These are phyloP conservation scores for Callospermophilus lateralis DNA, from an alignment of 2,113 vertebrate genomes.

Conservation along the genomic window DNA sequence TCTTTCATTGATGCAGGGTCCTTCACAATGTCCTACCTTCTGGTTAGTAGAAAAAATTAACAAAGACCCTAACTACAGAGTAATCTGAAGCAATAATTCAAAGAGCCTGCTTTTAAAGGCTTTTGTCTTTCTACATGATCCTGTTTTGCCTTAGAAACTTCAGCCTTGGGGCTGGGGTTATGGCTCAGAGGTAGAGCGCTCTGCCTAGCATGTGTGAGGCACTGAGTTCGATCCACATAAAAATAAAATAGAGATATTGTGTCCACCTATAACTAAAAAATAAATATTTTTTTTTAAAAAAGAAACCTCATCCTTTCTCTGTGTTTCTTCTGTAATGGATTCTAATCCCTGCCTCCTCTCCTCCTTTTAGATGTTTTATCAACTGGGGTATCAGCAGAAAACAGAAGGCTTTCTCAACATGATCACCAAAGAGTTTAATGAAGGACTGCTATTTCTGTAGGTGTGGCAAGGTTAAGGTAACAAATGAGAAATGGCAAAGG, in stretches of 20 bases:
- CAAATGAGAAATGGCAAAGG: not conserved
- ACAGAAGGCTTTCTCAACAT: not conserved
- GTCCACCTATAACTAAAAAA: too few relatives aligned
- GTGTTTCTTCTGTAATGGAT: not conserved
- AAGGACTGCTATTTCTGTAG: not conserved
- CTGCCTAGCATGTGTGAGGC: too few relatives aligned
- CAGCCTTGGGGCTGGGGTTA: not conserved
- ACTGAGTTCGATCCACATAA: too few relatives aligned
- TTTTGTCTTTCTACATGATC: not conserved
- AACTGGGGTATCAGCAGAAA: not conserved
- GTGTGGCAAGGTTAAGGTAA: not conserved
- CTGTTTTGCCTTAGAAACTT: not conserved
- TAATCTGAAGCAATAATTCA: not conserved
- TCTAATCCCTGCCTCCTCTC: not conserved
- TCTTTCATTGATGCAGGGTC: not conserved
- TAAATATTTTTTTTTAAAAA: too few relatives aligned
- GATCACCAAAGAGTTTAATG: not conserved
- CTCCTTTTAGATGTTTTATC: not conserved
- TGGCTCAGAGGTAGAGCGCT: too few relatives aligned
- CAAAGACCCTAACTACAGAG: not conserved
- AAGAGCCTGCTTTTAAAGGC: not conserved
- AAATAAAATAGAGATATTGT: too few relatives aligned
- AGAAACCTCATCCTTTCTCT: not conserved
- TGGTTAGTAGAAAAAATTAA: constrained; percentile 20
- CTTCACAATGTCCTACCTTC: not conserved